Base-by-base conservation (phyloP, 2,797 vertebrate species). In the Syngnathus acus region DNA sequence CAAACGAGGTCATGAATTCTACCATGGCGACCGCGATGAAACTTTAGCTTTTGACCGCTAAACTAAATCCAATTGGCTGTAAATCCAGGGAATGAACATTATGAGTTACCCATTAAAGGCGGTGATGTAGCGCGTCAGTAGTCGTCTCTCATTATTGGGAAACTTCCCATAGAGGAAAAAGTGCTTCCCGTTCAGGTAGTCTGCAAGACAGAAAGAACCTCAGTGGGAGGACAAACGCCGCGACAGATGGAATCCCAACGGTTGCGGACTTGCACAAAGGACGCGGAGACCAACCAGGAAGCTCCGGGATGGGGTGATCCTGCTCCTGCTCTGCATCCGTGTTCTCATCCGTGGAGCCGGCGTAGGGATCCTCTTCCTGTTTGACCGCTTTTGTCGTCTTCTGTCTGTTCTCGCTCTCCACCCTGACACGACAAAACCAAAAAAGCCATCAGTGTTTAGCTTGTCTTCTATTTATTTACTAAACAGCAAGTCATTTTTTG, bases 121-220 rank as follows among this genome's bases (percentile, higher is more conserved):
- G 0, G 91, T 84, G 54, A 96, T 94, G 62, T 94, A 96, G 60
- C 95, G 89, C 58, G 89, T 74, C 66, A 97, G 88, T 0, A 84
- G 87, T 13, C 94, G 90, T 32, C 92, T 88, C 72, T 96, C 94
- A 0, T 92, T 89, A 68, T 92, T 86, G 0, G 94, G 92, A 68
- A 96, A 97, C 68, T 93, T 93, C 9, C 95, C 95, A 0, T 95
- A 95, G 48, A 97, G 88, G 79, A 95, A 95, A 74, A 97, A 95
- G 51, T 75, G 84, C 32, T 94, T 96, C 67, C 94, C 94, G 1
- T 66, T 84, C 63, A 97, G 90, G 70, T 93, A 92, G 76, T 95
- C 94, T 93, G 78, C 4, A 14, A 70, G 67, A 61, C 42, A 21
- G 39, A 13, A 57, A 69, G 0, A 55, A 47, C 53, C 10, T 21